These are phyloP conservation scores for Agrilus cyanescens DNA, from an alignment of 2,888 invertebrate genomes.

Conservation along the genomic window DNA sequence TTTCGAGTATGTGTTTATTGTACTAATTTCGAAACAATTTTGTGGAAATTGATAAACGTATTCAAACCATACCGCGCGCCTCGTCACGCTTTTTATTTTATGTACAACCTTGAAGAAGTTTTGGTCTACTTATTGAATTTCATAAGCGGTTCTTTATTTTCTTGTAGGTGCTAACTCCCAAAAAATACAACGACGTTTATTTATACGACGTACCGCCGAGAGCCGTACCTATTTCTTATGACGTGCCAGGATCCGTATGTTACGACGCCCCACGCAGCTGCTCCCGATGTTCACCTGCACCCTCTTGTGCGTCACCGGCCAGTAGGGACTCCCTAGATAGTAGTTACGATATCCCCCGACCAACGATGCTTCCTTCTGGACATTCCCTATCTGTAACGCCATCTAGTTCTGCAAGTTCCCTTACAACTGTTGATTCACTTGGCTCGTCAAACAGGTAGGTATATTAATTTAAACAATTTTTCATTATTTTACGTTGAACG, in stretches of 20 bases:
- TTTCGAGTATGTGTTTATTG: no score
- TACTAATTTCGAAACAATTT: no score
- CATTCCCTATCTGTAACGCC: constrained; percentile 42
- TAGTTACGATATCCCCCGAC: constrained; percentile 55
- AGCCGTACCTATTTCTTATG: constrained; percentile 44
- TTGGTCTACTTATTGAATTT: no score
- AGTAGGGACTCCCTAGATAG: constrained; percentile 26
- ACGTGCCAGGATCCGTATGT: constrained; percentile 34
- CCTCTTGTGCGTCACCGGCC: constrained; percentile 34
- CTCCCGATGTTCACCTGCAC: constrained; percentile 38
- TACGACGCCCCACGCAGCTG: constrained; percentile 43
- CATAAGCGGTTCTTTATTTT: constrained; percentile 9
- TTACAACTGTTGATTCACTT: constrained; percentile 49
- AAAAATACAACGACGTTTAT: constrained; percentile 61
- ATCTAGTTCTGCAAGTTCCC: constrained; percentile 54
- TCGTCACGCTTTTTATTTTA: no score
- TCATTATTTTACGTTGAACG: no score
- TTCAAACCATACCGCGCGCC: no score
- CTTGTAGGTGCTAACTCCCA: constrained; percentile 55
- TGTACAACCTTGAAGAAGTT: no score
- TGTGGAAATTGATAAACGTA: no score
- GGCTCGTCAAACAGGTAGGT: constrained; percentile 38
- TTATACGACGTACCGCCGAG: constrained; percentile 56
- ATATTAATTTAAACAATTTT: constrained; percentile 24
- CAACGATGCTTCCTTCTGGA: constrained; percentile 39